A percentile compares a stretch with the other conserved stretches of the same genome.
phyloP scores from a whole-genome alignment of 2,113 vertebrate genomes.

The Alethe castanea region DNA sequence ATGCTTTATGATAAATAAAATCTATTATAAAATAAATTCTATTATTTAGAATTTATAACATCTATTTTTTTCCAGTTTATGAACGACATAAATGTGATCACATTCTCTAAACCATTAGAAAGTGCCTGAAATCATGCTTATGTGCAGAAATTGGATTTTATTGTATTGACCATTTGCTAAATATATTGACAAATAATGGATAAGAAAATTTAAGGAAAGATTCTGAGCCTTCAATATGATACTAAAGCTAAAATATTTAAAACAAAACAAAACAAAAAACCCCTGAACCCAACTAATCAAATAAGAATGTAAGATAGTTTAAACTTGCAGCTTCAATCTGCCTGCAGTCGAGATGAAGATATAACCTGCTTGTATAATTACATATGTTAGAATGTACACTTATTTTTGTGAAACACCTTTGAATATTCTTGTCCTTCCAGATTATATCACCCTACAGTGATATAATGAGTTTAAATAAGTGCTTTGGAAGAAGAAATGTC shows the following conservation, averaged over 20 bases:
- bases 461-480: not conserved
- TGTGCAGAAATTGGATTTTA: not conserved
- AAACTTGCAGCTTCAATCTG: not conserved
- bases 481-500: not conserved
- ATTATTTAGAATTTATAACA: not conserved
- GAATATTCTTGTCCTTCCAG: not conserved
- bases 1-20: not conserved
- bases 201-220: not conserved
- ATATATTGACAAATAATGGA: not conserved
- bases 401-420: not conserved
- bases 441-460: not conserved
- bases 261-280: too few species aligned
- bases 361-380: not conserved
- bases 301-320: not conserved
- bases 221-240: not conserved
- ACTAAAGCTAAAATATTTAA: not conserved
- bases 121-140: not conserved
- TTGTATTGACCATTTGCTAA: not conserved
- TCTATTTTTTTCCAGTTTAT: not conserved
- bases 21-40: not conserved
- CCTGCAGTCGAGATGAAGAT: not conserved
- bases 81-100: not conserved
- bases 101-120: not conserved
- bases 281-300: rapidly evolving
- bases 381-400: not conserved